Conservation (phyloP, 1,140 invertebrate species). For the Bombus pascuorum region DNA sequence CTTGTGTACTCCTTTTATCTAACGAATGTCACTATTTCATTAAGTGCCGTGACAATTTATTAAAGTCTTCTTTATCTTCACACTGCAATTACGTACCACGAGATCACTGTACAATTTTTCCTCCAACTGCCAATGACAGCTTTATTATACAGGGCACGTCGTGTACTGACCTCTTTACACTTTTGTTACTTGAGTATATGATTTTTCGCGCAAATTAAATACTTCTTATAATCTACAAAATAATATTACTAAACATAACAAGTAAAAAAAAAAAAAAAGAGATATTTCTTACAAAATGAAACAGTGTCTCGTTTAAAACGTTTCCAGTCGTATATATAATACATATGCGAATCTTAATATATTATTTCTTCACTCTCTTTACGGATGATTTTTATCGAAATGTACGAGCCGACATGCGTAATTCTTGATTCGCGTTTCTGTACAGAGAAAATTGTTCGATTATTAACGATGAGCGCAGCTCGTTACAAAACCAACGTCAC, state of each 20-base stretch:
- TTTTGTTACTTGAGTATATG: conserved; percentile 6
- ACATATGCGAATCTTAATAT: background rate
- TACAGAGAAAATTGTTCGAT: conserved; percentile 1
- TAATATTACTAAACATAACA: conserved; percentile 42
- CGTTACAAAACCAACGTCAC: conserved; percentile 26
- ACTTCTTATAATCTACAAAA: conserved; percentile 35
- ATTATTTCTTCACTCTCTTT: conserved; percentile 8
- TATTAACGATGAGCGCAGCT: conserved; percentile 3
- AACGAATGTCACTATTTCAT: conserved; percentile 10
- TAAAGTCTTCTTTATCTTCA: conserved; percentile 24
- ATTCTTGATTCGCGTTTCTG: background rate
- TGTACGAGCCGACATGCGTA: background rate
- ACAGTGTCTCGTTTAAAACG: background rate
- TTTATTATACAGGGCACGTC: background rate
- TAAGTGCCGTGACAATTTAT: conserved; percentile 26
- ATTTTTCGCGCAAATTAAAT: conserved; percentile 22
- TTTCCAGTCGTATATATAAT: conserved; percentile 1
- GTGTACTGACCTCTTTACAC: conserved; percentile 24
- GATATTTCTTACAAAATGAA: conserved; percentile 29
- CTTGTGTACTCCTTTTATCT: background rate
- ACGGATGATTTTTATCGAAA: background rate
- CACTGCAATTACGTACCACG: conserved; percentile 22
- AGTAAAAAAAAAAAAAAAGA: conserved; percentile 19
- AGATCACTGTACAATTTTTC: conserved; percentile 50
- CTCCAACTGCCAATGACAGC: conserved; percentile 36